phyloP scores from a whole-genome alignment of 2,888 invertebrate genomes.

The Drosophila bunnanda region DNA sequence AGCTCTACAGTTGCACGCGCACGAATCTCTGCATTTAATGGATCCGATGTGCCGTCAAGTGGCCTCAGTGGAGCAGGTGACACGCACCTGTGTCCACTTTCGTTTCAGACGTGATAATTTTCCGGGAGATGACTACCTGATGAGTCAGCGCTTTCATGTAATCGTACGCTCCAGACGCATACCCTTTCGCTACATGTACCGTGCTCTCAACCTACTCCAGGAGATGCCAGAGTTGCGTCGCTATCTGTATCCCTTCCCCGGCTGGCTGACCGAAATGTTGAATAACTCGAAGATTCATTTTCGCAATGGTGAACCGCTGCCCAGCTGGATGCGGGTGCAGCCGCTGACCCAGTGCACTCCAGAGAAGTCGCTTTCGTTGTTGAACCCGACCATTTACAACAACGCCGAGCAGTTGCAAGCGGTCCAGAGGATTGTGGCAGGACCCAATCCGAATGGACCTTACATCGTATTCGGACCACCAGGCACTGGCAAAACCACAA shows the following conservation, averaged over 20 bases:
- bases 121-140: not conserved
- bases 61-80: constrained; percentile 60
- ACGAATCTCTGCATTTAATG: constrained; percentile 31
- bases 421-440: constrained; percentile 88
- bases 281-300: not conserved
- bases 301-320: not conserved
- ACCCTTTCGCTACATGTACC: constrained; percentile 68
- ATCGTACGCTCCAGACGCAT: constrained; percentile 71
- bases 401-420: constrained; percentile 88
- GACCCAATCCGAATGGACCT: constrained; percentile 88
- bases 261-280: constrained; percentile 19
- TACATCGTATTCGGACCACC: constrained; percentile 96
- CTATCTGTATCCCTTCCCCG: constrained; percentile 71
- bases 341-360: not conserved
- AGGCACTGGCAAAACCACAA: constrained; percentile 91
- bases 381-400: constrained; percentile 83
- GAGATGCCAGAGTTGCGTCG: constrained; percentile 43
- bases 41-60: constrained; percentile 50
- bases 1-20: constrained; percentile 53
- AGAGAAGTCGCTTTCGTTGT: constrained; percentile 21
- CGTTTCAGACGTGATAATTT: constrained; percentile 14
- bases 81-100: constrained; percentile 41
- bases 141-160: constrained; percentile 50
- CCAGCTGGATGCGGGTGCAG: constrained; percentile 17
- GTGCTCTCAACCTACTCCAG: constrained; percentile 71